Percentiles rank a stretch among this genome's conserved stretches.
phyloP scores from a whole-genome alignment of 1,140 invertebrate species.

The Ips nitidus region DNA sequence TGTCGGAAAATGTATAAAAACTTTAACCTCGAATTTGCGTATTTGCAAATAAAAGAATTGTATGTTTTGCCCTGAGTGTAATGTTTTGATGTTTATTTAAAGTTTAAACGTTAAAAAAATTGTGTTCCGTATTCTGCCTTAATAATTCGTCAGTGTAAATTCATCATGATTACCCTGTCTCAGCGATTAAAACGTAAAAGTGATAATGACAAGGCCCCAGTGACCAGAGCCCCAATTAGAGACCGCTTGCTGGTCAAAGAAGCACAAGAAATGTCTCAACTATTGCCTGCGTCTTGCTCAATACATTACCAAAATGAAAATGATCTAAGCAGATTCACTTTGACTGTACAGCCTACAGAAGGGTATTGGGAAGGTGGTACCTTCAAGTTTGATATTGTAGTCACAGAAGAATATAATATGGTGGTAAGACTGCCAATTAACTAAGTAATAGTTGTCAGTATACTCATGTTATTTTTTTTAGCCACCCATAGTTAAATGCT shows the following conservation, averaged over 20 bases:
- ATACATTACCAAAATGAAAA: constrained; percentile 81
- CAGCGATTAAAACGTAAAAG: constrained; percentile 73
- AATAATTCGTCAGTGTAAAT: too few species aligned
- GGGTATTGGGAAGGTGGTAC: constrained; percentile 85
- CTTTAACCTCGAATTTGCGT: too few species aligned
- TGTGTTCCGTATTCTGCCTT: too few species aligned
- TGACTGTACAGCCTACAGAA: constrained; percentile 83
- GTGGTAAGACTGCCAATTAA: constrained; percentile 62
- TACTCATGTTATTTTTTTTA: constrained; percentile 47
- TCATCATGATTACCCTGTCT: constrained; percentile 74
- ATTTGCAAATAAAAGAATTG: too few species aligned
- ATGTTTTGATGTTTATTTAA: too few species aligned
- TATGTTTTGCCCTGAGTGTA: too few species aligned
- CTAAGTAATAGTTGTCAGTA: not conserved
- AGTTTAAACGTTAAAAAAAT: too few species aligned
- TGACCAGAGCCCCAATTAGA: constrained; percentile 74
- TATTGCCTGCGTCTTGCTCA: constrained; percentile 77
- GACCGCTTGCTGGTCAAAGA: constrained; percentile 85
- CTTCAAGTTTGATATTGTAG: constrained; percentile 83
- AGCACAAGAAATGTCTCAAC: constrained; percentile 89
- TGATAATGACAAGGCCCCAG: constrained; percentile 52
- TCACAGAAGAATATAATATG: constrained; percentile 96
- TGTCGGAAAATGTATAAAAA: too few species aligned
- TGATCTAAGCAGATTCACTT: constrained; percentile 75
- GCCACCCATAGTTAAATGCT: constrained; percentile 90